Conservation (phyloP, 2,888 invertebrate species). For the Hyalella azteca region DNA sequence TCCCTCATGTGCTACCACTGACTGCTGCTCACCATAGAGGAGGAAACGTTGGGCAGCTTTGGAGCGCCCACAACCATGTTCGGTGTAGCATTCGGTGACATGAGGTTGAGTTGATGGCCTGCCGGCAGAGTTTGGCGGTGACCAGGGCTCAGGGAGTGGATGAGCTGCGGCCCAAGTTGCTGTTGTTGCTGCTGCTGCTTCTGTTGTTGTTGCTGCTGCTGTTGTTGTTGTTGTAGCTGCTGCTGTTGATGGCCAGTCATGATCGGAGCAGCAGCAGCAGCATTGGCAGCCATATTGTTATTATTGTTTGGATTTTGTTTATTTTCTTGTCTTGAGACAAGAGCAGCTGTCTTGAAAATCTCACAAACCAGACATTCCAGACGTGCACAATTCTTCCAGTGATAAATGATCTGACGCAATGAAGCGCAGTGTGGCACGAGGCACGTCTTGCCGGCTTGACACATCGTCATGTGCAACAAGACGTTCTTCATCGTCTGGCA, state of each 20-base stretch:
- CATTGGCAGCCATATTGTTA: not conserved
- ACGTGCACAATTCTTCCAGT: slow-evolving; percentile 97
- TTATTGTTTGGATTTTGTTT: slow-evolving; percentile 46
- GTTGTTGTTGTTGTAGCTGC: slow-evolving; percentile 24
- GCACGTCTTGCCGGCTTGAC: slow-evolving; percentile 90
- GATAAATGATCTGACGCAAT: slow-evolving; percentile 96
- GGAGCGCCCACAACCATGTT: not conserved
- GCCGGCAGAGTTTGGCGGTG: not conserved
- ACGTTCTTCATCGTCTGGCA: slow-evolving; percentile 99
- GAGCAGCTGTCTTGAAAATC: slow-evolving; percentile 92
- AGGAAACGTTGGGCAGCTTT: slow-evolving; percentile 4
- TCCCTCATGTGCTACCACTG: not conserved
- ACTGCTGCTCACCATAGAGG: not conserved
- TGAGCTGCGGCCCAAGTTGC: slow-evolving; percentile 61
- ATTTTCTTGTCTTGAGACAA: too few relatives aligned
- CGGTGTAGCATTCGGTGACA: not conserved
- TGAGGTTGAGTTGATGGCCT: slow-evolving; percentile 21
- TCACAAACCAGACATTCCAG: slow-evolving; percentile 88
- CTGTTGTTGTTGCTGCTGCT: slow-evolving; percentile 61
- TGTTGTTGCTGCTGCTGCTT: slow-evolving; percentile 62
- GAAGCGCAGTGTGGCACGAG: slow-evolving; percentile 96
- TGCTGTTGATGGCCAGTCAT: slow-evolving; percentile 45
- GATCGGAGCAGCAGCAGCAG: slow-evolving; percentile 40
- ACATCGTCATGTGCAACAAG: slow-evolving; percentile 96
- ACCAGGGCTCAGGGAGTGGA: slow-evolving; percentile 11